A percentile compares a stretch with the other conserved stretches of the same genome.
phyloP scores from a whole-genome alignment of 2,888 invertebrate species.

The Troides helena region DNA sequence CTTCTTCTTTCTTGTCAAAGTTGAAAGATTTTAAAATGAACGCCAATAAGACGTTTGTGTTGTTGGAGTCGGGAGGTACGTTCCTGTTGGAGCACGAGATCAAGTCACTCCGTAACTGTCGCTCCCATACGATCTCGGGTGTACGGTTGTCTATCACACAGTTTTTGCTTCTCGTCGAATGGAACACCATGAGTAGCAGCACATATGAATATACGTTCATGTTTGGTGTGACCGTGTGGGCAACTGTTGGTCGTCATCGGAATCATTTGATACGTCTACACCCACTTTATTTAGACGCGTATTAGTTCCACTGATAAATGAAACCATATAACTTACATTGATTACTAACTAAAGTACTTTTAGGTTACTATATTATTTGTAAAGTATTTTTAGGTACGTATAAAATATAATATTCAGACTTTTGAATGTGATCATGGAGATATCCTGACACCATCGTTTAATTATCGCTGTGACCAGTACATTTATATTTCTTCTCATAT shows the following conservation, averaged over 20 bases:
- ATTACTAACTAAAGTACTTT: neutral
- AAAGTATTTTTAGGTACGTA: no score
- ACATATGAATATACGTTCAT: neutral
- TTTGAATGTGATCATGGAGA: no score
- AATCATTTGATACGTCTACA: slow-evolving; percentile 6
- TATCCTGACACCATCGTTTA: no score
- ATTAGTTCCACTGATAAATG: neutral
- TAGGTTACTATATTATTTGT: no score
- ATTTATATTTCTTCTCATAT: no score
- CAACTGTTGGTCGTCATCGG: neutral
- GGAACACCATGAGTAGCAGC: neutral
- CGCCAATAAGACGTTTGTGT: slow-evolving; percentile 32
- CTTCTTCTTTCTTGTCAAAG: slow-evolving; percentile 39
- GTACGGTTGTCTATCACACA: slow-evolving; percentile 25
- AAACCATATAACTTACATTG: neutral
- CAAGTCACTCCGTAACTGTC: slow-evolving; percentile 15
- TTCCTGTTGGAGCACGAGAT: neutral
- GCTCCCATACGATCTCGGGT: slow-evolving; percentile 19
- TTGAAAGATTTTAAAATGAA: slow-evolving; percentile 44
- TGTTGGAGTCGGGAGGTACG: slow-evolving; percentile 19
- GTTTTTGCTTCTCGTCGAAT: slow-evolving; percentile 6
- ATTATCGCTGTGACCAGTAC: no score
- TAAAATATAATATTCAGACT: no score
- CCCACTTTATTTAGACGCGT: slow-evolving; percentile 4
- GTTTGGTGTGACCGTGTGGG: neutral